Conservation (phyloP, 2,113 vertebrate species). For the Psophia crepitans region DNA sequence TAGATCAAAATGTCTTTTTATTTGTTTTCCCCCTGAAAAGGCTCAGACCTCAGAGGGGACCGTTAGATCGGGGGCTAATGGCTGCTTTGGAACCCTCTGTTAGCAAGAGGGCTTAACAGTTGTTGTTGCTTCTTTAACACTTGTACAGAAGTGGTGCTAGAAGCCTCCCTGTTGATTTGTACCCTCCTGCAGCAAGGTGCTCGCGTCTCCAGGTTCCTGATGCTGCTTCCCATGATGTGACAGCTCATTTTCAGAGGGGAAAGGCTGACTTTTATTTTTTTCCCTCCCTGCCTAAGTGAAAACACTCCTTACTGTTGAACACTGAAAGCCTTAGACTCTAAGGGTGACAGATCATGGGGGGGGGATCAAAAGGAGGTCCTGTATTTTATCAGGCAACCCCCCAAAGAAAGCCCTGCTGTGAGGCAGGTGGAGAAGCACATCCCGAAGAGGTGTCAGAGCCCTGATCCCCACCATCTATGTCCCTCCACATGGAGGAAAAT, state of each 20-base stretch:
- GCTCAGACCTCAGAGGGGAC: neutral
- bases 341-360: neutral
- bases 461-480: rapidly evolving
- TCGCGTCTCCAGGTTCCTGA: neutral
- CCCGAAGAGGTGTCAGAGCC: rapidly evolving
- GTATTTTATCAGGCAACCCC: rapidly evolving
- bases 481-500: neutral
- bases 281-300: rapidly evolving
- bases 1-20: neutral
- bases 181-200: neutral
- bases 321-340: rapidly evolving
- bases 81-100: neutral
- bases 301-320: neutral
- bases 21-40: neutral
- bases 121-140: neutral
- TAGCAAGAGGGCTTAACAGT: neutral
- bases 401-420: neutral
- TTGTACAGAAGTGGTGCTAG: neutral
- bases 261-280: neutral
- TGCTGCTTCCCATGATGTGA: neutral
- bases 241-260: neutral
- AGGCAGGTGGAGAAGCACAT: neutral
- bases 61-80: too few species aligned
- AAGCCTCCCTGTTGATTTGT: neutral
- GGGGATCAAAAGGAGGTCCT: neutral